Evolutionary conservation across 2,888 invertebrate species (phyloP), one percentile per base, ranked within the genome.

Genomic region (Nebria salina): DNA sequence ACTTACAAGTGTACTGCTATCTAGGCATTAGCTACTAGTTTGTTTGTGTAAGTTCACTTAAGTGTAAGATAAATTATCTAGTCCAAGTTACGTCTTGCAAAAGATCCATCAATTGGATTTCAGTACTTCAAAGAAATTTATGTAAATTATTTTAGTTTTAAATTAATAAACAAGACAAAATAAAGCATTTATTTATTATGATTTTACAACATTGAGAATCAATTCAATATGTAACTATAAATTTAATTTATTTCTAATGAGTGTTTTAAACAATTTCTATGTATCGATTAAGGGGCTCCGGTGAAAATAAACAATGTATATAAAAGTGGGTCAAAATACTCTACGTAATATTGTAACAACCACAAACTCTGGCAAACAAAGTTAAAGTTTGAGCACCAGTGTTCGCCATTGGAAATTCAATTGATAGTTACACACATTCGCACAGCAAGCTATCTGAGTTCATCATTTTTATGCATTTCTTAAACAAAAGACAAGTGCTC

Each of bases 381-480:
- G 34, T 34, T 34, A 4, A 34, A 34, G 34, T 20, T 20, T 9
- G 43, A 8, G 9, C 43, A 8, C 43, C 54, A 13, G 7, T 54
- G 2, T 54, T 13, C 13, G 54, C 54, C 72, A 20, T 43, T 75
- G 75, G 70, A 80, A 54, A 70, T 80, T 68, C 75, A 80, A 80
- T 75, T 80, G 80, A 80, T 80, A 79, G 75, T 79, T 79, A 75
- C 80, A 80, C 80, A 75, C 64, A 64, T 8, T 11, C 20, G 9
- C 26, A 20, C 26, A 26, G 9, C 7, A 5, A 54, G 42, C 76
- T 76, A 81, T 81, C 81, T 81, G 81, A 72, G 76, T 81, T 81
- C 81, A 81, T 81, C 81, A 81, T 81, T 81, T 81, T 81, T 81
- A 81, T 81, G 81, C 76, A 81, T 76, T 76, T 70, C 81, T 81